phyloP scores from a whole-genome alignment of 2,797 vertebrate genomes.

The Syngnathus acus region DNA sequence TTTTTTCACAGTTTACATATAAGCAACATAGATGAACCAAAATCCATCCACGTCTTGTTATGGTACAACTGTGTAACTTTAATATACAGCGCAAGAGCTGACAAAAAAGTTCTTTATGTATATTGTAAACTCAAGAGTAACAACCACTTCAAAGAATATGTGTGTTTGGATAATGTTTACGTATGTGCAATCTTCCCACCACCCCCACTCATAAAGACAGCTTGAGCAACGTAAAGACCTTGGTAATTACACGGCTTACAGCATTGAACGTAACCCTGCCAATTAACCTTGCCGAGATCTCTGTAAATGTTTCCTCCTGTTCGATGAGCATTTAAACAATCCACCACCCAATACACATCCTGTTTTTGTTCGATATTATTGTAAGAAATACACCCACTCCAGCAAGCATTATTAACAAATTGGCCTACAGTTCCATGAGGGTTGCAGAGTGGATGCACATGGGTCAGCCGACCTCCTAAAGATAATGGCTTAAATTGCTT shows the following conservation, averaged over 20 bases:
- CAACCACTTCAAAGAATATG: constrained; percentile 13
- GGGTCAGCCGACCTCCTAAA: constrained; percentile 43
- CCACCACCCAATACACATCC: constrained; percentile 38
- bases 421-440: constrained; percentile 32
- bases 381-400: constrained; percentile 44
- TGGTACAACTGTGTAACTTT: neutral
- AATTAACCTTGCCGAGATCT: constrained; percentile 54
- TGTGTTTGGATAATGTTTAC: constrained; percentile 12
- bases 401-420: constrained; percentile 50
- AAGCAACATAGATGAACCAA: too few species aligned
- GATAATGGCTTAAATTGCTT: constrained; percentile 60
- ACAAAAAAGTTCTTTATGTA: neutral
- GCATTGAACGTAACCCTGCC: constrained; percentile 38
- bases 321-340: constrained; percentile 30
- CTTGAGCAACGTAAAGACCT: constrained; percentile 36
- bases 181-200: constrained; percentile 7
- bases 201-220: constrained; percentile 32
- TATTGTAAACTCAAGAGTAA: neutral
- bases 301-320: constrained; percentile 52
- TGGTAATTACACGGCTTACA: constrained; percentile 49
- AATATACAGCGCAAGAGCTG: neutral
- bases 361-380: constrained; percentile 50
- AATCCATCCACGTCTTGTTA: neutral
- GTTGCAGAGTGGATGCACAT: constrained; percentile 33
- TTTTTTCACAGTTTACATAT: too few species aligned